Conservation (phyloP, 1,140 invertebrate species). For the Cyrtorhinus lividipennis region DNA sequence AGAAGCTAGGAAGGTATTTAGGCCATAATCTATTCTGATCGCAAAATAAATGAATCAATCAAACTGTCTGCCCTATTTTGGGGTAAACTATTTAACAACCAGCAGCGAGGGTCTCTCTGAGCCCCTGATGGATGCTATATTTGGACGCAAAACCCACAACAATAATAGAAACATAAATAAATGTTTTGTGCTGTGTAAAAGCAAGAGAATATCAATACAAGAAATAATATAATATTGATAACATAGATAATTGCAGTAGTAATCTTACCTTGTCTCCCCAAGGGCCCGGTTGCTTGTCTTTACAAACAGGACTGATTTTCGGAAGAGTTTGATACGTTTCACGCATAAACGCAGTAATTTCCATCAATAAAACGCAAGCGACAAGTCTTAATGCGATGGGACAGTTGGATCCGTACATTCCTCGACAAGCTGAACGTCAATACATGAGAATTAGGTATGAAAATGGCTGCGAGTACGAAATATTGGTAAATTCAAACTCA, state of each 20-base stretch:
- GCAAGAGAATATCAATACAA: too few species aligned
- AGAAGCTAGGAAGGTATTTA: too few species aligned
- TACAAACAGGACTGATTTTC: constrained; percentile 50
- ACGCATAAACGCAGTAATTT: constrained; percentile 92
- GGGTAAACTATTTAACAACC: too few species aligned
- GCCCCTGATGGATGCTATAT: too few species aligned
- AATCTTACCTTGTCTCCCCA: constrained; percentile 28
- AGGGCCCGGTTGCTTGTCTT: constrained; percentile 42
- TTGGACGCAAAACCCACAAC: too few species aligned
- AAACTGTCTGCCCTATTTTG: too few species aligned
- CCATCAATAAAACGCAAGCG: constrained; percentile 81
- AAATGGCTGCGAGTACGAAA: neutral
- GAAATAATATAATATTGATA: too few species aligned
- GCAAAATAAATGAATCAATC: too few species aligned
- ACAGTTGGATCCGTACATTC: constrained; percentile 68
- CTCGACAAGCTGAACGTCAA: constrained; percentile 55
- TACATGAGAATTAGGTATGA: neutral
- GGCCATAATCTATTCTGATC: too few species aligned
- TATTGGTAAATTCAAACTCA: constrained; percentile 28
- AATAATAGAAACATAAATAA: too few species aligned
- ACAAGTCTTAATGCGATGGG: constrained; percentile 82
- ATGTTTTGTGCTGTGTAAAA: too few species aligned
- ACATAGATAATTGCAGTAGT: neutral
- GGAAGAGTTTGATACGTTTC: constrained; percentile 61
- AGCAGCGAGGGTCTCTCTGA: too few species aligned